Conservation (phyloP, 1,140 invertebrate species). For the Drosophila melanica region DNA sequence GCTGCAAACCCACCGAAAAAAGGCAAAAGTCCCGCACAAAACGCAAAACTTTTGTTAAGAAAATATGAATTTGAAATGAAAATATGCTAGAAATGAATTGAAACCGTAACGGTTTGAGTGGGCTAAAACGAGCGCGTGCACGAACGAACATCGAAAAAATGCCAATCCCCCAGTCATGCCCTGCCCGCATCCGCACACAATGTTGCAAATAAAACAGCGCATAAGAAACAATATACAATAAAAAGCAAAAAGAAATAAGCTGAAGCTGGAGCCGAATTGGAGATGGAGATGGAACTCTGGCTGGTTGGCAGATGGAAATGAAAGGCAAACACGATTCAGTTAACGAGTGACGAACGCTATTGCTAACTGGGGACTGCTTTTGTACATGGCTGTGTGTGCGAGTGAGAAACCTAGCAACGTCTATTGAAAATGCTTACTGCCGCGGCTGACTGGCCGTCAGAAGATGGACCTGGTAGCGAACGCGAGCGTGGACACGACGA, state of each 20-base stretch:
- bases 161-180: slow-evolving; percentile 45
- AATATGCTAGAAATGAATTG: slow-evolving; percentile 82
- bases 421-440: slow-evolving; percentile 65
- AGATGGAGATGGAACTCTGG: slow-evolving; percentile 22
- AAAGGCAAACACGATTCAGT: slow-evolving; percentile 81
- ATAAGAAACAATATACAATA: slow-evolving; percentile 81
- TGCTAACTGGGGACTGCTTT: slow-evolving; percentile 79
- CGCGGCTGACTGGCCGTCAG: slow-evolving; percentile 26
- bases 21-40: slow-evolving; percentile 64
- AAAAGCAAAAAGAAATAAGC: slow-evolving; percentile 45
- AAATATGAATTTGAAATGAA: slow-evolving; percentile 83
- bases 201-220: slow-evolving; percentile 81
- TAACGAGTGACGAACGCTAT: slow-evolving; percentile 81
- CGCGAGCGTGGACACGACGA: slow-evolving; percentile 35
- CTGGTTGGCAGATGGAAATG: slow-evolving; percentile 75
- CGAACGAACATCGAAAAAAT: slow-evolving; percentile 71
- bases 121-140: slow-evolving; percentile 68
- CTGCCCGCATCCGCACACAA: slow-evolving; percentile 40
- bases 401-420: slow-evolving; percentile 46
- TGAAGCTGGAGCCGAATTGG: slow-evolving; percentile 24
- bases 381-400: slow-evolving; percentile 27
- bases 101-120: slow-evolving; percentile 75
- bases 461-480: slow-evolving; percentile 20
- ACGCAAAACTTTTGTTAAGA: slow-evolving; percentile 80
- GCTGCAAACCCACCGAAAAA: slow-evolving; percentile 27